Percentiles rank a stretch among this genome's conserved stretches.
phyloP scores from a whole-genome alignment of 23 tunicate species.

The Aplidium turbinatum region DNA sequence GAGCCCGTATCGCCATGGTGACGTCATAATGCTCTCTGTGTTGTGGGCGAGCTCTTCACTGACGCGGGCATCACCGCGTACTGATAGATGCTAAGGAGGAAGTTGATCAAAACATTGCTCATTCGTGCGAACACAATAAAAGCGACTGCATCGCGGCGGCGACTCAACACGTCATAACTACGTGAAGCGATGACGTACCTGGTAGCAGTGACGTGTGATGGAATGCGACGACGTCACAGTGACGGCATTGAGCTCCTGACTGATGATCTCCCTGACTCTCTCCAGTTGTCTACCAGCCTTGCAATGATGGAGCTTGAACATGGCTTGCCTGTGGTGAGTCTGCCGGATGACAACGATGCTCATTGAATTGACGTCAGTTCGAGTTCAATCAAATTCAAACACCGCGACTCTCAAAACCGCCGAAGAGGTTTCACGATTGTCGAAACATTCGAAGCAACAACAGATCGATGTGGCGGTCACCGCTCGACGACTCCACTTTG shows the following conservation, averaged over 20 bases:
- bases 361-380: too few species aligned
- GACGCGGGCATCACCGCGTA: background rate
- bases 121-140: background rate
- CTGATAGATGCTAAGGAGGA: too few species aligned
- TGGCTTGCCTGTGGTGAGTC: slow-evolving; percentile 36
- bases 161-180: background rate
- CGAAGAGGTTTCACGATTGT: too few species aligned
- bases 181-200: background rate
- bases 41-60: slow-evolving; percentile 32
- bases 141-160: background rate
- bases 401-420: too few species aligned
- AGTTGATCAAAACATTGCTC: too few species aligned
- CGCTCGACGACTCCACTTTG: too few species aligned
- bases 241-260: slow-evolving; percentile 32
- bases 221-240: background rate
- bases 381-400: too few species aligned
- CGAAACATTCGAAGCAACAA: too few species aligned
- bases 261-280: slow-evolving; percentile 18
- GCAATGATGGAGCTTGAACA: slow-evolving; percentile 19
- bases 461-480: too few species aligned
- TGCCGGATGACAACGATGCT: slow-evolving; percentile 8
- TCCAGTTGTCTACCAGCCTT: slow-evolving; percentile 28
- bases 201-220: slow-evolving; percentile 35
- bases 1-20: slow-evolving; percentile 29
- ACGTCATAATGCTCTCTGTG: slow-evolving; percentile 33